Evolutionary conservation across 2,888 invertebrate species (phyloP).

Genomic region (Tuberolachnus salignus): DNA sequence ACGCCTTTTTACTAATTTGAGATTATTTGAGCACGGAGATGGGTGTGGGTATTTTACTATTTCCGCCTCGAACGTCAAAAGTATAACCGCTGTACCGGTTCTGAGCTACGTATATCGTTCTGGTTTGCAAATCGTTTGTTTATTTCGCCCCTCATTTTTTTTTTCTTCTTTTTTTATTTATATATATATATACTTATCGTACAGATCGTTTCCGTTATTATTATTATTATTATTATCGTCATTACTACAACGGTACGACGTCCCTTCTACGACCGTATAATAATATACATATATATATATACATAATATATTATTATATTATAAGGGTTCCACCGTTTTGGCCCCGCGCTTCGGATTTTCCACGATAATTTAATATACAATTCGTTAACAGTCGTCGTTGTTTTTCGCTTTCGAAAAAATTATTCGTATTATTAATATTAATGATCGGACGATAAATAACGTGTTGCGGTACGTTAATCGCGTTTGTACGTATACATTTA

Average conservation of each 20-base stretch:
- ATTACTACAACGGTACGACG: background rate
- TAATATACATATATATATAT: background rate
- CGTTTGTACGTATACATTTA: constrained; percentile 21
- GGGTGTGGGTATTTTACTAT: no score
- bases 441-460: constrained; percentile 46
- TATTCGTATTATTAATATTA: constrained; percentile 52
- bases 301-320: no score
- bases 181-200: no score
- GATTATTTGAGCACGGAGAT: no score
- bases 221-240: background rate
- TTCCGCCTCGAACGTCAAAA: no score
- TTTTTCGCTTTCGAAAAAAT: constrained; percentile 13
- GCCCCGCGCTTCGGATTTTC: constrained; percentile 18
- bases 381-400: constrained; percentile 19
- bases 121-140: no score
- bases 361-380: background rate
- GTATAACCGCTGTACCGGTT: no score
- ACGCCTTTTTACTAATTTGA: no score
- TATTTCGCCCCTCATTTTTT: no score
- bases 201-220: background rate
- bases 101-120: no score
- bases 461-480: constrained; percentile 57
- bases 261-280: background rate
- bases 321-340: background rate
- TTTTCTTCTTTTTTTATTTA: no score